Evolutionary conservation across 2,797 vertebrate genomes (phyloP).

Genomic region (Falco cherrug): DNA sequence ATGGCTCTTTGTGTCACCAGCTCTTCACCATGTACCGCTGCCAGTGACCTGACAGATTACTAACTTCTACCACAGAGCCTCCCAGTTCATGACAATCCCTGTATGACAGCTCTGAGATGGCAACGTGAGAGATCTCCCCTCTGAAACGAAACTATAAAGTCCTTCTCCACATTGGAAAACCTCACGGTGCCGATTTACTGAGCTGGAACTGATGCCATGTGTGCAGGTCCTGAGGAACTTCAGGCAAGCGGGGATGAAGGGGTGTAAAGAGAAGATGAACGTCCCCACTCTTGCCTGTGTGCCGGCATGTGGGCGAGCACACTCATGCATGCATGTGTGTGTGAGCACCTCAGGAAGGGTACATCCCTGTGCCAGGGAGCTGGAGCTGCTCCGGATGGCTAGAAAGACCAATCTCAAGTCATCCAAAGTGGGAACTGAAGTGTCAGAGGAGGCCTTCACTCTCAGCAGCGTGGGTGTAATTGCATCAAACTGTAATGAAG

Average conservation of each 20-base stretch:
- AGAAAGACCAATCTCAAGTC: neutral
- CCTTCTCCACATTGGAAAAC: neutral
- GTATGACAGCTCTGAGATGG: neutral
- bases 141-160: neutral
- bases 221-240: neutral
- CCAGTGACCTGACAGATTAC: neutral
- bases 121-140: fast-evolving
- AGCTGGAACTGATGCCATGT: neutral
- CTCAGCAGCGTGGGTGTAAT: neutral
- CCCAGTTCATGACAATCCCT: neutral
- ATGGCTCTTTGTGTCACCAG: neutral
- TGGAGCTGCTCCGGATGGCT: neutral
- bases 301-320: neutral
- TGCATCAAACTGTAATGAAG: constrained; percentile 3
- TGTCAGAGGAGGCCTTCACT: neutral
- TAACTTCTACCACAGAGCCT: neutral
- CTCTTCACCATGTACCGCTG: neutral
- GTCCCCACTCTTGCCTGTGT: neutral
- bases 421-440: neutral
- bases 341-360: neutral
- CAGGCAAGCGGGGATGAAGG: neutral
- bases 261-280: fast-evolving
- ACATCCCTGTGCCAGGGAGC: neutral
- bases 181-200: neutral
- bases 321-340: neutral